Base-by-base conservation (phyloP, 2,113 vertebrate species). In the Pipa parva region DNA sequence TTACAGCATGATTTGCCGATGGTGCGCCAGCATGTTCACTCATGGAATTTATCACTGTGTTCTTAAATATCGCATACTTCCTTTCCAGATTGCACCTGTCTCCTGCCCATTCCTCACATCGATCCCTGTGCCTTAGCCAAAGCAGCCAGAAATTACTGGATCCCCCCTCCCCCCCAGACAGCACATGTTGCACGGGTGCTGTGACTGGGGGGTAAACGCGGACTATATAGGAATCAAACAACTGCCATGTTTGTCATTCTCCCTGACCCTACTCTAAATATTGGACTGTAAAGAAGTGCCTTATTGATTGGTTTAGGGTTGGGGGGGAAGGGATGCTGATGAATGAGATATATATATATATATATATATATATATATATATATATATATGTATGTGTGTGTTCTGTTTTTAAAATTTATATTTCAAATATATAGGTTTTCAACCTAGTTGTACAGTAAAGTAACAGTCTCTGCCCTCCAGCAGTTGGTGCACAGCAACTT, bases 391-490 rank as follows among this genome's bases (percentile, higher is more conserved):
- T n/a, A n/a, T n/a, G n/a, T 29, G 2, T n/a, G 24, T 48, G 17
- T 21, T 31, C 20, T 22, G 18, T 56, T 65, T 31, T 66, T 37
- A 59, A 20, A 49, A 6, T 42, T 18, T 58, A 42, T 42, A 42
- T 42, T 42, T 58, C 21, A 59, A 29, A 50, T 56, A 46, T 49
- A 67, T 27, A 58, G 55, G 57, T 66, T 58, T 27, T 58, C 49
- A 48, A 36, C 11, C 22, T 67, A 59, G 64, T 55, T 67, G 64
- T 67, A 67, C 64, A 67, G 64, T 67, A 67, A 59, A 50, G 25
- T 24, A 24, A 26, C 26, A 13, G 13, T 11, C 12, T 57, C 36
- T 36, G 64, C 54, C 50, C n/a, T 42, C n/a, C n/a, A n/a, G n/a
- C n/a, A n/a, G n/a, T n/a, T n/a, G n/a, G n/a, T n/a, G n/a, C n/a